Conservation (phyloP, 2,113 vertebrate genomes). For the Solea senegalensis region DNA sequence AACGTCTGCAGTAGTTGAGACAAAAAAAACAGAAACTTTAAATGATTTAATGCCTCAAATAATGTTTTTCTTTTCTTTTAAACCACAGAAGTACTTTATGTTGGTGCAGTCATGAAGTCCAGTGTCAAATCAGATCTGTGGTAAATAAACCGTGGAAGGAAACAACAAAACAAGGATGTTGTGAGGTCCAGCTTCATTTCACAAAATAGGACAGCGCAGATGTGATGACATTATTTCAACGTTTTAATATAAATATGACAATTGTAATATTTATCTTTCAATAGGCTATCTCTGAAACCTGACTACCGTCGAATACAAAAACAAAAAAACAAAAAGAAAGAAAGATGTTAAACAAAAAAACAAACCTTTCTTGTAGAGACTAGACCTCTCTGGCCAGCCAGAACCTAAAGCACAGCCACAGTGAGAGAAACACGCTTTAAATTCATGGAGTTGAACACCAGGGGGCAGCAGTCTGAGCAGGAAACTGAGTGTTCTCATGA, state of each 20-base stretch:
- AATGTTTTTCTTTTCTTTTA: constrained; percentile 41
- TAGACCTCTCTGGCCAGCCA: constrained; percentile 32
- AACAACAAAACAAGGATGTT: constrained; percentile 24
- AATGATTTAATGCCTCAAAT: constrained; percentile 66
- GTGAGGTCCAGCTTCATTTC: constrained; percentile 52
- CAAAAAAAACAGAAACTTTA: constrained; percentile 30
- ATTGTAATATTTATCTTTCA: constrained; percentile 62
- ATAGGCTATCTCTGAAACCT: constrained; percentile 57
- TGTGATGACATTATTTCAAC: constrained; percentile 36
- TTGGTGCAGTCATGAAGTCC: constrained; percentile 65
- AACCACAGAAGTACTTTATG: constrained; percentile 60
- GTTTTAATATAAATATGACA: constrained; percentile 73
- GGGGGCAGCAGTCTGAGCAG: too few relatives aligned
- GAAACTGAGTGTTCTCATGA: too few relatives aligned
- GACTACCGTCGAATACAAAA: constrained; percentile 54
- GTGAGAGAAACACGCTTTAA: constrained; percentile 2
- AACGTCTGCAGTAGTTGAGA: constrained; percentile 59
- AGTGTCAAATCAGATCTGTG: constrained; percentile 66
- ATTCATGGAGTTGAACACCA: not conserved
- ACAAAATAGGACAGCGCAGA: constrained; percentile 67
- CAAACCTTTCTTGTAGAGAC: not conserved
- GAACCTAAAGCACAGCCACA: constrained; percentile 40
- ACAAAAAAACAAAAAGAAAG: constrained; percentile 31
- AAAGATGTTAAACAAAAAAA: constrained; percentile 20
- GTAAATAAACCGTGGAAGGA: constrained; percentile 44